Evolutionary conservation across 2,113 vertebrate species (phyloP).

Genomic region (Chamaea fasciata): DNA sequence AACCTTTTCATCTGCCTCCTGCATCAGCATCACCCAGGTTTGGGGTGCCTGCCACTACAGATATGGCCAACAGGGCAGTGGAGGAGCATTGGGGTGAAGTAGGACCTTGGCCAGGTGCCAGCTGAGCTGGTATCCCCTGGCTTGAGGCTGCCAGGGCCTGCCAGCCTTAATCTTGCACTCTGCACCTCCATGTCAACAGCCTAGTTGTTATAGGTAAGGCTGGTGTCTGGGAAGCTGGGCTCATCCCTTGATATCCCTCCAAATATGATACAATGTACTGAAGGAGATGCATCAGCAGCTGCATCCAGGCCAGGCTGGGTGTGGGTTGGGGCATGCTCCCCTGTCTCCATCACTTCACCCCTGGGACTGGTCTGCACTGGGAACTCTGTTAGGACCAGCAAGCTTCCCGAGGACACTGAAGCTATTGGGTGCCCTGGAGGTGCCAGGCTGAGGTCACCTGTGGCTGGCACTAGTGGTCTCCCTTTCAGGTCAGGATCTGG

Average conservation of each 20-base stretch:
- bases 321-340: not conserved
- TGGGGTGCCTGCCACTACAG: rapidly evolving
- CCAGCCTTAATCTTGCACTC: not conserved
- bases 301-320: not conserved
- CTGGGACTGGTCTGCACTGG: not conserved
- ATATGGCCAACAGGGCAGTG: too few species aligned
- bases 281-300: not conserved
- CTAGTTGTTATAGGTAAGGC: not conserved
- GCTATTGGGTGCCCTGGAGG: not conserved
- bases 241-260: rapidly evolving
- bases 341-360: not conserved
- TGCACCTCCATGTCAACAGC: not conserved
- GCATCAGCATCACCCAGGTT: rapidly evolving
- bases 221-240: not conserved
- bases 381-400: not conserved
- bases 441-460: not conserved
- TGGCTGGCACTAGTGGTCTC: rapidly evolving
- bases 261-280: rapidly evolving
- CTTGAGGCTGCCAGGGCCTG: not conserved
- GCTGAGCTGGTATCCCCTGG: not conserved
- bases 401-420: not conserved
- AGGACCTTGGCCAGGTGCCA: not conserved
- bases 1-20: not conserved
- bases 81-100: not conserved
- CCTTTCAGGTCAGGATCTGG: not conserved